Evolutionary conservation across 2,797 vertebrate genomes (phyloP), one percentile per base, ranked within the genome.

Genomic region (Amniataba percoides): DNA sequence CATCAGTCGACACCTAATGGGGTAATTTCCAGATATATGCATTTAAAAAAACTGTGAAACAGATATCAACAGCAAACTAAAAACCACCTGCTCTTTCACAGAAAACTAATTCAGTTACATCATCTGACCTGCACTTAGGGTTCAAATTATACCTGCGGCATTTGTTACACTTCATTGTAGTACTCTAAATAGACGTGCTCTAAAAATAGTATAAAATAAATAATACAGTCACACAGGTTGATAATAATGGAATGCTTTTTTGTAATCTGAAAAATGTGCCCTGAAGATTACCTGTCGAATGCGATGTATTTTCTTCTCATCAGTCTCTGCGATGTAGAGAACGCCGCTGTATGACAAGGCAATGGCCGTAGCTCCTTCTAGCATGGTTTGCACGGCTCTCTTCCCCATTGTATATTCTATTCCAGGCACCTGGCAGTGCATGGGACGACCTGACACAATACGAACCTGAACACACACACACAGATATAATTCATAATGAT

Each of bases 241-340:
- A 21, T 39, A 19, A 19, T 31, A 25, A 31, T 27, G 25, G 7
- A 55, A 31, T 55, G 52, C 14, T 27, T 56, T 56, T 16, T 21
- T 23, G 42, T 42, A 31, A 60, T 34, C 46, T 51, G 27, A 31
- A 31, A 31, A 31, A 5, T 3, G 5, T 18, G 2, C 46, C 11
- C 7, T 7, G 12, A 23, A 18, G 4, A 27, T 58, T 49, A 95
- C 94, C 94, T 99, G 98, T 51, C 98, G 93, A 76, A 99, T 98
- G 55, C 97, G 96, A 74, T 99, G 98, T 16, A 99, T 97, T 85
- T 99, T 99, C 92, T 99, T 99, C 71, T 99, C 98, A 10, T 99
- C 98, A 0, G 97, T 99, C 88, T 99, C 98, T 0, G 97, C 97
- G 7, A 99, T 97, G 92, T 98, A 99, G 5, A 99, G 96, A 4